Evolutionary conservation across 2,113 vertebrate species (phyloP).

Genomic region (Eulacestoma nigropectus): DNA sequence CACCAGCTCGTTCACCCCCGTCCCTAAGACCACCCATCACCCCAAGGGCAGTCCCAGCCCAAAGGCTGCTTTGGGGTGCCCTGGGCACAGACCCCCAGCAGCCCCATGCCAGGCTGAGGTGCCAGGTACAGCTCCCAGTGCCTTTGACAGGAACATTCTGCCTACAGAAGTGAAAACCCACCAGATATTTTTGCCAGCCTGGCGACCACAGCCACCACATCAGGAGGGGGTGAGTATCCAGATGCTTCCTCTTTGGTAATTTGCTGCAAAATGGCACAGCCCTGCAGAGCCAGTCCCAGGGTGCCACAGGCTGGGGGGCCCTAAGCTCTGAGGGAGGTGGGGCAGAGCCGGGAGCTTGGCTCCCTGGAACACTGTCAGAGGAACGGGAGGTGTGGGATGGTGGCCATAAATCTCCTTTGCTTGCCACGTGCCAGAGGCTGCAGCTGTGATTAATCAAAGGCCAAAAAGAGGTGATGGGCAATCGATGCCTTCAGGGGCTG

Average conservation of each 20-base stretch:
- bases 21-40: not conserved
- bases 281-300: not conserved
- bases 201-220: not conserved
- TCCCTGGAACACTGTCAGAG: not conserved
- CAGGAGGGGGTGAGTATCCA: not conserved
- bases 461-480: not conserved
- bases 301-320: not conserved
- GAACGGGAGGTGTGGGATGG: not conserved
- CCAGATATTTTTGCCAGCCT: not conserved
- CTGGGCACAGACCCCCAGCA: not conserved
- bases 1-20: fast-evolving
- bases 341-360: not conserved
- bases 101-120: not conserved
- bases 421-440: not conserved
- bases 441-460: not conserved
- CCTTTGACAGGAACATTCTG: not conserved
- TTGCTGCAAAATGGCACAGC: not conserved
- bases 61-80: not conserved
- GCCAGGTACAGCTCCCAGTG: not conserved
- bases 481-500: not conserved
- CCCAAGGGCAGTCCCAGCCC: not conserved
- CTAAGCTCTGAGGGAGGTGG: not conserved
- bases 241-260: not conserved
- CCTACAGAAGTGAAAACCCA: not conserved
- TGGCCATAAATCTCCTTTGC: not conserved